phyloP scores from a whole-genome alignment of 1,140 invertebrate species.

The Diploscapter pachys region DNA sequence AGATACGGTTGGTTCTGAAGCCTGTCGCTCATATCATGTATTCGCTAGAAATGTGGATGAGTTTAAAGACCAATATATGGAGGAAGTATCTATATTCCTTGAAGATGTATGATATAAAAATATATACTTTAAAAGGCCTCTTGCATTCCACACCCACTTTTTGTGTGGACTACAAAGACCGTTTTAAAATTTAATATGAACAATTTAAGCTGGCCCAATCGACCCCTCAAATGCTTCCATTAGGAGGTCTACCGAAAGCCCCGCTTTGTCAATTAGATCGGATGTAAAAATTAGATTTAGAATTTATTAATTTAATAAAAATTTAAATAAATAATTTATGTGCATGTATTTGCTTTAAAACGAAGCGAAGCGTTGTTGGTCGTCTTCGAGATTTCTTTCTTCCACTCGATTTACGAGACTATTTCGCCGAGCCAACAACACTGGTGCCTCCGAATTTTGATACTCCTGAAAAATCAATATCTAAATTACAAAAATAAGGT shows the following conservation, averaged over 20 bases:
- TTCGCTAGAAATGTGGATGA: constrained; percentile 39
- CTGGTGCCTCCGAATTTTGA: too few species aligned
- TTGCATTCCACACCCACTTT: too few species aligned
- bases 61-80: constrained; percentile 35
- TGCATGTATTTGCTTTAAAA: too few species aligned
- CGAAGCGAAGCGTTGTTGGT: too few species aligned
- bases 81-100: constrained; percentile 38
- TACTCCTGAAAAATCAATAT: too few species aligned
- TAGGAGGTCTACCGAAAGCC: constrained; percentile 25
- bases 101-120: constrained; percentile 26
- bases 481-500: too few species aligned
- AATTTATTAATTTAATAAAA: too few species aligned
- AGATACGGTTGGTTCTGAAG: constrained; percentile 35
- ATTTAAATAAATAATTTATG: too few species aligned
- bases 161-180: too few species aligned
- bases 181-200: background rate
- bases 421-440: too few species aligned
- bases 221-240: constrained; percentile 12
- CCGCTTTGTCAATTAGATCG: constrained; percentile 22
- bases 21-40: constrained; percentile 35
- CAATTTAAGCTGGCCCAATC: constrained; percentile 11
- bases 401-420: too few species aligned
- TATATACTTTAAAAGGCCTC: background rate
- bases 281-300: background rate
- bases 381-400: too few species aligned